phyloP scores from a whole-genome alignment of 2,888 invertebrate species.

The Craniophora ligustri region DNA sequence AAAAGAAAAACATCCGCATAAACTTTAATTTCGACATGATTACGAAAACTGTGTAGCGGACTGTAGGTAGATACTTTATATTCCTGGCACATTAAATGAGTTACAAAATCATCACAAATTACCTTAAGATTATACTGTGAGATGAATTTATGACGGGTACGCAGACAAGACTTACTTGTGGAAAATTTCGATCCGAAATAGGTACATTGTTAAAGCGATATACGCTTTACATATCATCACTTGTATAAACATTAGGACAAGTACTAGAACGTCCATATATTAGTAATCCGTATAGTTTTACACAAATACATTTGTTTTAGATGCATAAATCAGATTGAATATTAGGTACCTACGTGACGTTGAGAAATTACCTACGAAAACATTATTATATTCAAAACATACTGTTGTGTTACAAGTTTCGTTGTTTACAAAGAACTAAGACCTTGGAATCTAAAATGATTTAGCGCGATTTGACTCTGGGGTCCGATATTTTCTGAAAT shows the following conservation, averaged over 20 bases:
- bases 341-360: background rate
- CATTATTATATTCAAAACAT: no score
- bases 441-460: no score
- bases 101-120: slow-evolving; percentile 86
- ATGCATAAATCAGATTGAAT: slow-evolving; percentile 15
- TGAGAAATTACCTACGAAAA: slow-evolving; percentile 1
- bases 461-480: no score
- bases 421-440: no score
- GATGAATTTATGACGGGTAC: slow-evolving; percentile 81
- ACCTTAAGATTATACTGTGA: slow-evolving; percentile 87
- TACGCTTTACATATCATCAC: slow-evolving; percentile 46
- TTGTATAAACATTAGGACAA: slow-evolving; percentile 40
- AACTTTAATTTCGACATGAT: background rate
- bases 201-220: slow-evolving; percentile 23
- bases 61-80: slow-evolving; percentile 75
- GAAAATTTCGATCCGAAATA: slow-evolving; percentile 65
- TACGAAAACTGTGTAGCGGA: slow-evolving; percentile 10
- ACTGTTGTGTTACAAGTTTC: no score
- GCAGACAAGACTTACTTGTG: slow-evolving; percentile 68
- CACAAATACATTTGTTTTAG: slow-evolving; percentile 43
- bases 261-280: slow-evolving; percentile 46
- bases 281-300: slow-evolving; percentile 50
- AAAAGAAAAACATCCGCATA: no score
- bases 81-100: slow-evolving; percentile 88
- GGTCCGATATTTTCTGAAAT: no score